Base-by-base conservation (phyloP, 2,888 invertebrate species). In the Elmis aenea region DNA sequence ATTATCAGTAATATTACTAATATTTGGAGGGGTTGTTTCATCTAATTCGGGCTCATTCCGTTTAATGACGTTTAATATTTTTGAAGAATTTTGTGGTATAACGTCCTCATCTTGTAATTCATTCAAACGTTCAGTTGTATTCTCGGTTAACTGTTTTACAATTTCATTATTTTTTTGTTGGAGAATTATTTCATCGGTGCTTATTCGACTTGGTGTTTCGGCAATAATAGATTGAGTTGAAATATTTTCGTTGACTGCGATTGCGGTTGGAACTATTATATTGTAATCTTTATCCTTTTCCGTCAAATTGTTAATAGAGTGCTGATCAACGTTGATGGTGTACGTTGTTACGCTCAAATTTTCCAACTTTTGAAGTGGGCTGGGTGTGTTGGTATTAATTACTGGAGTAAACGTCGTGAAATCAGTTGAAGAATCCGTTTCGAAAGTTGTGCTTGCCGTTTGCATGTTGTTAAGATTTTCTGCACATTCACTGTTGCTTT, bases 271-370 rank as follows among this genome's bases (percentile, higher is more conserved):
- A 22, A 48, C 42, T 33, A 52, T 52, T 28, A 52, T 26, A 11
- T 38, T 27, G 5, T 33, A 36, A 25, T 42, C 35, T 16, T 27
- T 23, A 10, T 10, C 9, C 20, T 24, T 39, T 16, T 33, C 37
- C 4, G 42, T 41, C 21, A 45, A 37, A 37, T 42, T 50, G 5
- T 14, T 43, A 13, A 56, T 50, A 1, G 57, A 55, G 31, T 52
- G 44, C 18, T 53, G 49, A 42, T 58, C 57, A 14, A 59, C 57
- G 34, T 59, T 59, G 11, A 58, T 57, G 1, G 61, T 59, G 33
- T 59, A 58, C 3, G 59, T 58, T 0, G 60, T 48, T 12, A 58
- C 51, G 34, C 54, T 58, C n/a, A 57, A 31, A 12, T 48, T 43
- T 30, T 56, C 52, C 9, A 52, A 13, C 41, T 52, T 51, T 14